Percentiles rank a stretch among this genome's conserved stretches.
phyloP scores from a whole-genome alignment of 2,113 vertebrate species.

The Engraulis encrasicolus region DNA sequence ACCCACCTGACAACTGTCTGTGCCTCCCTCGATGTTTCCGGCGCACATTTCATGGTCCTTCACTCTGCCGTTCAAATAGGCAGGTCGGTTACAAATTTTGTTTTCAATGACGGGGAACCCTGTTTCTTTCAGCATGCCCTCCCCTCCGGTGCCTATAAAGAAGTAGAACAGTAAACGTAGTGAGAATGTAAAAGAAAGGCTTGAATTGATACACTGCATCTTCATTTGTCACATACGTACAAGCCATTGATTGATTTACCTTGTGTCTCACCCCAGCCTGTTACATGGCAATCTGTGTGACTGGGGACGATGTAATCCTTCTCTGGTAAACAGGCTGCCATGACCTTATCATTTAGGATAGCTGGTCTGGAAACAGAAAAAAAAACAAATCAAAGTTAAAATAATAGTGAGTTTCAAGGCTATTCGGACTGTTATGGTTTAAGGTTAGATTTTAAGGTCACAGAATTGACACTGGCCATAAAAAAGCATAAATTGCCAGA shows the following conservation, averaged over 20 bases:
- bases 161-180: conserved; percentile 12
- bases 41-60: conserved; percentile 85
- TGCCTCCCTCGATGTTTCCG: conserved; percentile 84
- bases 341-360: conserved; percentile 81
- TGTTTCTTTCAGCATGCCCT: conserved; percentile 84
- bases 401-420: not conserved
- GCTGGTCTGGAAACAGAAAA: conserved; percentile 79
- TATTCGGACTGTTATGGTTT: not conserved
- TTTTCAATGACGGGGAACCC: conserved; percentile 94
- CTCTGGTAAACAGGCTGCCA: conserved; percentile 84
- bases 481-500: too few relatives aligned
- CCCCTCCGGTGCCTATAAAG: conserved; percentile 78
- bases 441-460: too few relatives aligned
- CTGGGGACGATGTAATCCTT: conserved; percentile 81
- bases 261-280: conserved; percentile 93
- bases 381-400: too few relatives aligned
- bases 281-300: conserved; percentile 86
- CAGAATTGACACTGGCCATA: too few relatives aligned
- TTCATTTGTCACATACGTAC: not conserved
- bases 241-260: conserved; percentile 65
- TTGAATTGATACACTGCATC: not conserved
- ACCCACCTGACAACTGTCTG: conserved; percentile 90
- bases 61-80: conserved; percentile 82
- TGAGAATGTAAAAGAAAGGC: not conserved
- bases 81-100: conserved; percentile 86